Evolutionary conservation across 2,113 vertebrate species (phyloP).

Genomic region (Prionailurus bengalensis): DNA sequence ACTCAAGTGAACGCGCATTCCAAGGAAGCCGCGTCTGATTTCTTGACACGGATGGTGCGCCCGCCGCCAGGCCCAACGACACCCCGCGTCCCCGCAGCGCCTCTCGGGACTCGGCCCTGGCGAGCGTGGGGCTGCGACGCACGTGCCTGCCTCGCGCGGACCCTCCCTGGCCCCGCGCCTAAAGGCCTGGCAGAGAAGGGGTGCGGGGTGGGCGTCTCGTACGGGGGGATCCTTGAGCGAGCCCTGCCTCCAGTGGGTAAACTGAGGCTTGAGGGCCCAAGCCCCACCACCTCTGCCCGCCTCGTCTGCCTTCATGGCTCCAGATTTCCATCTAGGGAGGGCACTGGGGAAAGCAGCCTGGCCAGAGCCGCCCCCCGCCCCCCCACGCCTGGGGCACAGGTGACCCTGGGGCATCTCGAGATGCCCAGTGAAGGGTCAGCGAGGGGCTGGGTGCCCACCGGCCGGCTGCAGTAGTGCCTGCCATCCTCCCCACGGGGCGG

Average conservation of each 20-base stretch:
- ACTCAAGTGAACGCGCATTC: background rate
- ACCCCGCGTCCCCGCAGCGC: background rate
- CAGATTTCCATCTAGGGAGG: background rate
- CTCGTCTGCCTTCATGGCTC: no score
- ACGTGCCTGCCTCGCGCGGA: background rate
- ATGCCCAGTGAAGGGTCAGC: background rate
- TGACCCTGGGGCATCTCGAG: background rate
- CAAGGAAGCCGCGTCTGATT: background rate
- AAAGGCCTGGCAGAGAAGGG: background rate
- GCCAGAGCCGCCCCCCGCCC: background rate
- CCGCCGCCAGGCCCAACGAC: background rate
- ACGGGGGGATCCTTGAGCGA: accelerated
- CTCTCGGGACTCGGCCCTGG: background rate
- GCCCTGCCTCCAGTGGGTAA: accelerated
- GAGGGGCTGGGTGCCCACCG: background rate
- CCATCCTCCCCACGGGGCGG: background rate
- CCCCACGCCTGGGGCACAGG: background rate
- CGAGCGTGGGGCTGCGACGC: background rate
- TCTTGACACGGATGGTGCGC: background rate
- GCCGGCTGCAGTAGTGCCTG: accelerated
- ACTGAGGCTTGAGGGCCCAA: background rate
- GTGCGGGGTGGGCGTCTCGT: background rate
- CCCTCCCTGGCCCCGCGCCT: background rate
- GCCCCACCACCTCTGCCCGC: background rate
- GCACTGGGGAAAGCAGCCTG: background rate